Evolutionary conservation across 2,797 vertebrate genomes (phyloP).

Genomic region (Etheostoma perlongum): DNA sequence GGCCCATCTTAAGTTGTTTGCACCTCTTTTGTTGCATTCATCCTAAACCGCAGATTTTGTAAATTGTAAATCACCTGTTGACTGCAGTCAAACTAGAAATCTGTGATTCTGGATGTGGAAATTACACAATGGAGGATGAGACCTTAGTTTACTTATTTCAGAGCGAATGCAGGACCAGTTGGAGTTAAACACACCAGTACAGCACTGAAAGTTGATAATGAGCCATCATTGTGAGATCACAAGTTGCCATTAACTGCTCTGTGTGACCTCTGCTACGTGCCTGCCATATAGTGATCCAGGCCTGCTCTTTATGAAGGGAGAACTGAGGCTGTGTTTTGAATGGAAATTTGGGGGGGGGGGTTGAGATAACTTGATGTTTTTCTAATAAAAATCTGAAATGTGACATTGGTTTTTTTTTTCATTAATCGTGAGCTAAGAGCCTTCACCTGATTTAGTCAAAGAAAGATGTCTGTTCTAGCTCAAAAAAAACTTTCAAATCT

Average conservation of each 20-base stretch:
- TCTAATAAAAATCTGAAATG: slow-evolving; percentile 73
- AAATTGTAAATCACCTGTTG: background rate
- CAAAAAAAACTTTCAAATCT: too few relatives aligned
- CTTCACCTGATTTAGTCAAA: too few relatives aligned
- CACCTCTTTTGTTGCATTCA: background rate
- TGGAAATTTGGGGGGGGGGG: background rate
- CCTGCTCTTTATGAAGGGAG: background rate
- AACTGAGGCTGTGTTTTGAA: background rate
- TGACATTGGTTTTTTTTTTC: background rate
- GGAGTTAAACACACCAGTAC: background rate
- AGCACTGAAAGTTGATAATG: background rate
- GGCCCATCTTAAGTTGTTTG: background rate
- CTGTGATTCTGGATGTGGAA: background rate
- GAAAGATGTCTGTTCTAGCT: too few relatives aligned
- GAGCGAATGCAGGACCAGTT: background rate
- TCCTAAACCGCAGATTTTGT: background rate
- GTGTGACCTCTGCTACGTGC: background rate
- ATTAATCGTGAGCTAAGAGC: too few relatives aligned
- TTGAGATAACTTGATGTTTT: slow-evolving; percentile 56
- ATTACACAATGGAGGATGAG: slow-evolving; percentile 14
- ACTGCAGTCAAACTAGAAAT: background rate
- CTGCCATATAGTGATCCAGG: background rate
- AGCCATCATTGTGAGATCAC: background rate
- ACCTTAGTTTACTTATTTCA: slow-evolving; percentile 7
- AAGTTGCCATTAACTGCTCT: slow-evolving; percentile 32